These are phyloP conservation scores for Gymnogyps californianus DNA, from an alignment of 2,113 vertebrate species.

Conservation along the genomic window DNA sequence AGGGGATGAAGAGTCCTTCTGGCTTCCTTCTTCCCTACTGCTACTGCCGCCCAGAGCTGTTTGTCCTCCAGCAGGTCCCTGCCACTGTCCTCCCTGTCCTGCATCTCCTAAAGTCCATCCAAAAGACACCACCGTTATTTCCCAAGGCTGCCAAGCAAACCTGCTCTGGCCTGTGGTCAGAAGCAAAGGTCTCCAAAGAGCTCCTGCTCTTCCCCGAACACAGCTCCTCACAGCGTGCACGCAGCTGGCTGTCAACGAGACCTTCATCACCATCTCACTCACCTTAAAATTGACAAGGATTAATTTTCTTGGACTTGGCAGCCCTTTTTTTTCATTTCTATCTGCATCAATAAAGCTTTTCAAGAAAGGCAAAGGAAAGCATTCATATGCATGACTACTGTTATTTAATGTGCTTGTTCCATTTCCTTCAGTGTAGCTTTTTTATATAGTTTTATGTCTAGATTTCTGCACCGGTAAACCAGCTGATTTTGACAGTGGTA, in stretches of 20 bases:
- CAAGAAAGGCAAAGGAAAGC: not conserved
- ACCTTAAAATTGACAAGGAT: not conserved
- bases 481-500: not conserved
- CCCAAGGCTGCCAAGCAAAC: not conserved
- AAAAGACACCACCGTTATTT: not conserved
- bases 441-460: not conserved
- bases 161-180: not conserved
- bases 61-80: not conserved
- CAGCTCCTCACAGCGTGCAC: accelerated
- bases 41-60: not conserved
- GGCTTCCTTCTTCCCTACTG: not conserved
- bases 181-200: not conserved
- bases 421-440: not conserved
- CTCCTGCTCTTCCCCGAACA: not conserved
- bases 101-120: not conserved
- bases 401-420: not conserved
- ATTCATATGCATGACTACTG: not conserved
- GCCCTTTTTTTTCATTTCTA: not conserved
- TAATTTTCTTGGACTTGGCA: not conserved
- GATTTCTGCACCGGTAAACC: not conserved
- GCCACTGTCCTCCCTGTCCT: not conserved
- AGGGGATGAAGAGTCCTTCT: not conserved
- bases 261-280: not conserved
- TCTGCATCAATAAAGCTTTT: not conserved
- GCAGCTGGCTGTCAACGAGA: not conserved